Evolutionary conservation across 2,888 invertebrate genomes (phyloP).

Genomic region (Phorcus lineatus): DNA sequence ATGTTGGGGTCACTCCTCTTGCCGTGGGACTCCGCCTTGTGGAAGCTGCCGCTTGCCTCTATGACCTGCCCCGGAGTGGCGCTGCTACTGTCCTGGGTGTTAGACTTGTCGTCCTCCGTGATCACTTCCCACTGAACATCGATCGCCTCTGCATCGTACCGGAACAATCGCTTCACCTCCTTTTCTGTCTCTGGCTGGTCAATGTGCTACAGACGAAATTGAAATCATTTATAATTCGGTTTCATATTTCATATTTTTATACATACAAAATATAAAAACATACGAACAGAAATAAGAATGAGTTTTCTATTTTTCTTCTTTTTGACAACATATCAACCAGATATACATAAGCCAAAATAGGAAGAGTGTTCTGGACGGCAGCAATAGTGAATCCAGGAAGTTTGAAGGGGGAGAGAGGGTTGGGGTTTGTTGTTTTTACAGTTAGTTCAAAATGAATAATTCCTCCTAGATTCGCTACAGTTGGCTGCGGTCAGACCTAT

Average conservation of each 20-base stretch:
- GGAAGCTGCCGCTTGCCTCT: slow-evolving; percentile 29
- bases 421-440: too few relatives aligned
- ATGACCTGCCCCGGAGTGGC: slow-evolving; percentile 18
- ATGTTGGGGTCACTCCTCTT: neutral
- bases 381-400: too few relatives aligned
- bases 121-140: slow-evolving; percentile 74
- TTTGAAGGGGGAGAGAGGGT: too few relatives aligned
- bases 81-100: slow-evolving; percentile 34
- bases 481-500: too few relatives aligned
- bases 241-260: neutral
- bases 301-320: too few relatives aligned
- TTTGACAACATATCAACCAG: too few relatives aligned
- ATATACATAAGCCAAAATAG: too few relatives aligned
- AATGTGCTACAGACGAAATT: slow-evolving; percentile 80
- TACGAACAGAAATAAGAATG: too few relatives aligned
- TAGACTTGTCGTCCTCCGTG: slow-evolving; percentile 57
- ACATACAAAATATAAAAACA: too few relatives aligned
- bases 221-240: neutral
- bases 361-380: too few relatives aligned
- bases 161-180: slow-evolving; percentile 93
- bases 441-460: too few relatives aligned
- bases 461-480: too few relatives aligned
- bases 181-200: slow-evolving; percentile 99
- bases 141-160: slow-evolving; percentile 91
- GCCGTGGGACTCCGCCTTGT: slow-evolving; percentile 1